phyloP scores from a whole-genome alignment of 1,140 invertebrate species.

The Scaptomyza pallida region DNA sequence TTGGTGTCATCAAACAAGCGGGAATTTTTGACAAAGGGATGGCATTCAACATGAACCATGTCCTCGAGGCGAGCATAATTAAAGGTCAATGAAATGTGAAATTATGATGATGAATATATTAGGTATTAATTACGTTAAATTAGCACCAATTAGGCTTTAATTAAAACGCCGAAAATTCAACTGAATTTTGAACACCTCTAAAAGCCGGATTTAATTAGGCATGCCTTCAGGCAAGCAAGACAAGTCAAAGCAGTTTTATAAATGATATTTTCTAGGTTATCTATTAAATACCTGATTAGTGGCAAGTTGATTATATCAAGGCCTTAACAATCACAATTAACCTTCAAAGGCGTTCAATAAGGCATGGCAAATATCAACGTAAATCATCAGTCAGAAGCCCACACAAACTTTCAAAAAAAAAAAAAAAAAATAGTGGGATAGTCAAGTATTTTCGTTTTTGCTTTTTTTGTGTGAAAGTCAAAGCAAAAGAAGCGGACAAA shows the following conservation, averaged over 20 bases:
- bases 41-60: neutral
- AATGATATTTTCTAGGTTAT: too few relatives aligned
- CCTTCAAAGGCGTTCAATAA: neutral
- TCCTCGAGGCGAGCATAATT: neutral
- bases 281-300: neutral
- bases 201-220: too few relatives aligned
- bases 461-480: neutral
- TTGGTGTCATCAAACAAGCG: neutral
- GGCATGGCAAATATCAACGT: neutral
- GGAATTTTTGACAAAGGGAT: constrained; percentile 11
- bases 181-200: too few relatives aligned
- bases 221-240: neutral
- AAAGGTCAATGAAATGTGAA: constrained; percentile 14
- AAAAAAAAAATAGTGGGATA: constrained; percentile 4
- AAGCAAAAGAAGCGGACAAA: constrained; percentile 25
- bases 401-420: neutral
- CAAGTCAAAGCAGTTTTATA: neutral
- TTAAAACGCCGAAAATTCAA: too few relatives aligned
- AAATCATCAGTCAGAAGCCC: neutral
- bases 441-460: constrained; percentile 7
- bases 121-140: constrained; percentile 6
- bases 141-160: neutral
- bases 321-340: neutral
- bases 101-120: constrained; percentile 7
- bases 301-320: neutral